Evolutionary conservation across 2,888 invertebrate species (phyloP).

Genomic region (Tiphia femorata): DNA sequence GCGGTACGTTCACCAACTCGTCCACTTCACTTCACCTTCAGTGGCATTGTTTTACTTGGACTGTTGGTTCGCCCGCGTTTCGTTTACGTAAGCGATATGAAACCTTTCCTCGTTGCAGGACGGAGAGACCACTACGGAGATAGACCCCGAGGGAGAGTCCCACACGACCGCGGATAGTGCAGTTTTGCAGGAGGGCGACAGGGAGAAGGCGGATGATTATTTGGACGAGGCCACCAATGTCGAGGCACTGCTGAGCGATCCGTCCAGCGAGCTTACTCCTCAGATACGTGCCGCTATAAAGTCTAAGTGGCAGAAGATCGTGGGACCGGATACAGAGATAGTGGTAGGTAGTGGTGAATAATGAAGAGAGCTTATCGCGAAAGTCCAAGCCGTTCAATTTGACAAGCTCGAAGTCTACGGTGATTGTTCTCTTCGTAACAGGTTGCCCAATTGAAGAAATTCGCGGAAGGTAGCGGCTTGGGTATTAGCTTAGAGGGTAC

Average conservation of each 20-base stretch:
- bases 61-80: neutral
- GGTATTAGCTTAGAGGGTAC: slow-evolving; percentile 98
- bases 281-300: slow-evolving; percentile 84
- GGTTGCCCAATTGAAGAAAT: slow-evolving; percentile 94
- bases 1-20: slow-evolving; percentile 72
- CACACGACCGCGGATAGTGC: slow-evolving; percentile 81
- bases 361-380: no score
- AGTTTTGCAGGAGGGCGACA: slow-evolving; percentile 71
- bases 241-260: slow-evolving; percentile 69
- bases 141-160: slow-evolving; percentile 85
- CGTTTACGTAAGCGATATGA: neutral
- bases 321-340: slow-evolving; percentile 85
- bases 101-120: slow-evolving; percentile 69
- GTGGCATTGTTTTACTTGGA: neutral
- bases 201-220: slow-evolving; percentile 74
- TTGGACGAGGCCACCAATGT: slow-evolving; percentile 73
- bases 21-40: neutral
- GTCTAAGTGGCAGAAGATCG: slow-evolving; percentile 85
- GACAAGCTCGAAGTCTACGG: neutral
- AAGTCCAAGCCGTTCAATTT: neutral
- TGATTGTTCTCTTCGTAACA: slow-evolving; percentile 58
- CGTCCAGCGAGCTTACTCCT: slow-evolving; percentile 67
- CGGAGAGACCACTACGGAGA: slow-evolving; percentile 77
- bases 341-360: slow-evolving; percentile 79
- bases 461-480: slow-evolving; percentile 89